Conservation (phyloP, 2,797 vertebrate species). For the Yasuhikotakia modesta region DNA sequence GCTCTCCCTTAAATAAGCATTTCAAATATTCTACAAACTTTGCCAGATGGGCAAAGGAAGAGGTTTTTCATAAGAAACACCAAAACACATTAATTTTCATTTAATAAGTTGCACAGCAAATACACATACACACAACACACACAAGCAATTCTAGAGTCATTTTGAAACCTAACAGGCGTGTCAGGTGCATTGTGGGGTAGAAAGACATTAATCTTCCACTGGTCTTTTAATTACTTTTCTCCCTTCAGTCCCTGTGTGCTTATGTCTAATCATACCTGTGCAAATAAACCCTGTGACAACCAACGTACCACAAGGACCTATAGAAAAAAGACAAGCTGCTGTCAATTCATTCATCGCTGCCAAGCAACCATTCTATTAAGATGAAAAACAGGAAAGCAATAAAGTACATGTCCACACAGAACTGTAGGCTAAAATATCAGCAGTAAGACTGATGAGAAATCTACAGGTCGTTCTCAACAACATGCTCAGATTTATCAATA, state of each 20-base stretch:
- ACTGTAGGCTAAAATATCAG: neutral
- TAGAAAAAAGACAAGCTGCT: conserved; percentile 10
- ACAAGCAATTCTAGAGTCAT: neutral
- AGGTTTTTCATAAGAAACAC: neutral
- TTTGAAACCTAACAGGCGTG: neutral
- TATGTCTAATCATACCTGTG: conserved; percentile 11
- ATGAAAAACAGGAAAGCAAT: neutral
- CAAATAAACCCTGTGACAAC: conserved; percentile 15
- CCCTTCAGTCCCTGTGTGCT: neutral
- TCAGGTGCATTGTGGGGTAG: conserved; percentile 3
- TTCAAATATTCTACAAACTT: neutral
- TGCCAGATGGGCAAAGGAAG: conserved; percentile 44
- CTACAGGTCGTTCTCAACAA: no score
- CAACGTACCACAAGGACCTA: neutral
- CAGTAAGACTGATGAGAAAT: neutral
- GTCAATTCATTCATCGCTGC: neutral
- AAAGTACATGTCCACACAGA: neutral
- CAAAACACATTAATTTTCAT: conserved; percentile 24
- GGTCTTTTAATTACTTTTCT: conserved; percentile 25
- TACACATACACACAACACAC: neutral
- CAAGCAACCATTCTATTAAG: conserved; percentile 30
- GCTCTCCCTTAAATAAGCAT: neutral
- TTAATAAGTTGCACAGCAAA: neutral
- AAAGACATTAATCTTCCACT: conserved; percentile 15
- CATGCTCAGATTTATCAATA: no score